Conservation (phyloP, 1,140 invertebrate genomes). For the Anastatus disparis region DNA sequence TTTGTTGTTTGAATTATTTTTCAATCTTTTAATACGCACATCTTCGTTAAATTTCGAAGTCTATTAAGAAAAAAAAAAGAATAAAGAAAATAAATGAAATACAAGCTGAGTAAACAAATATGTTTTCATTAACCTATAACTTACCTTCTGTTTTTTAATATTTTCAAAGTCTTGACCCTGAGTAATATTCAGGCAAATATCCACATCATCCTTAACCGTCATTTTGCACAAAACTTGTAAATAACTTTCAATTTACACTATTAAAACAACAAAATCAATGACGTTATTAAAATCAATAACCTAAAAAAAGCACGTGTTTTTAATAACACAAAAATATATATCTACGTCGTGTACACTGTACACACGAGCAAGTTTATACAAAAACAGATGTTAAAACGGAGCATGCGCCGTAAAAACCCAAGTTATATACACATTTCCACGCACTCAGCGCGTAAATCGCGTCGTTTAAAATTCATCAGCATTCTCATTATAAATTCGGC, state of each 20-base stretch:
- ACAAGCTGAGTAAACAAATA: neutral
- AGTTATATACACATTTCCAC: neutral
- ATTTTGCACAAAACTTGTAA: constrained; percentile 6
- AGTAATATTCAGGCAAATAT: constrained; percentile 58
- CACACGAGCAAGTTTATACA: no score
- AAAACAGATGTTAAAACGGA: neutral
- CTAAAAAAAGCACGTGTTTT: constrained; percentile 40
- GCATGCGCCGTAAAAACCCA: constrained; percentile 39
- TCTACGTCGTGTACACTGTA: neutral
- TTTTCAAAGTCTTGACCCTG: constrained; percentile 10
- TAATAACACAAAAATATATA: neutral
- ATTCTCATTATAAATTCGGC: constrained; percentile 30
- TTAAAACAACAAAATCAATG: neutral
- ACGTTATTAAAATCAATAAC: constrained; percentile 37
- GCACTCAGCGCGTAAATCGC: no score
- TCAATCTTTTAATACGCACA: constrained; percentile 5
- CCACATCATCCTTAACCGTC: constrained; percentile 45
- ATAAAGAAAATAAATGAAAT: neutral
- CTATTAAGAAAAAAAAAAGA: constrained; percentile 8
- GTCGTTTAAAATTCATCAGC: constrained; percentile 32
- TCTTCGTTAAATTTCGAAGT: constrained; percentile 1
- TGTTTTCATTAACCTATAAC: constrained; percentile 43
- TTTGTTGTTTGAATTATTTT: neutral
- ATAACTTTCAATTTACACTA: no score
- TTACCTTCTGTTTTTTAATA: constrained; percentile 43